These are phyloP conservation scores for Halichoeres trimaculatus DNA, from an alignment of 2,113 vertebrate genomes.

Conservation along the genomic window DNA sequence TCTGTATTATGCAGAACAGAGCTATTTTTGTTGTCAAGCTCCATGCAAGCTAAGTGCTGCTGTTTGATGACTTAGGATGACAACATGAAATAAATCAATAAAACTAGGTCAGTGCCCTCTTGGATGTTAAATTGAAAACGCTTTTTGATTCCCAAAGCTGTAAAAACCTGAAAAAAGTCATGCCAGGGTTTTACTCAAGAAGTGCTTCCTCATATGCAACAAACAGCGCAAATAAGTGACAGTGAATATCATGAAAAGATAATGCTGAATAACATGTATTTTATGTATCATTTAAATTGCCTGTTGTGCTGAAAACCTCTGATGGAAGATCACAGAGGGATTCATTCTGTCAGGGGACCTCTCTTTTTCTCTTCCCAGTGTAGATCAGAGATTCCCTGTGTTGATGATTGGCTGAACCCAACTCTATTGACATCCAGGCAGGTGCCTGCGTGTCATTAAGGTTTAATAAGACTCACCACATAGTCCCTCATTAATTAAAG, in stretches of 20 bases:
- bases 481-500: conserved; percentile 78
- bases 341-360: conserved; percentile 27
- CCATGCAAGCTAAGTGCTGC: too few species aligned
- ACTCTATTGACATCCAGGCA: conserved; percentile 67
- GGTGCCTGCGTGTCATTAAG: conserved; percentile 76
- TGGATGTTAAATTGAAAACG: too few species aligned
- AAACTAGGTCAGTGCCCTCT: too few species aligned
- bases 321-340: conserved; percentile 56
- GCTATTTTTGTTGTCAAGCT: too few species aligned
- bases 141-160: too few species aligned
- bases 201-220: conserved; percentile 2
- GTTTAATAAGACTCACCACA: conserved; percentile 77
- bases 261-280: conserved; percentile 28
- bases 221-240: background rate
- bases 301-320: conserved; percentile 22
- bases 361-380: conserved; percentile 20
- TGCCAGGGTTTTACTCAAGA: too few species aligned
- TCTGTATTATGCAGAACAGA: too few species aligned
- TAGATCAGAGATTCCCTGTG: conserved; percentile 69
- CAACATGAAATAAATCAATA: too few species aligned
- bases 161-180: too few species aligned
- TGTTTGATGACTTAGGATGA: too few species aligned
- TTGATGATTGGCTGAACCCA: conserved; percentile 69
- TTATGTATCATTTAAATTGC: conserved; percentile 14
- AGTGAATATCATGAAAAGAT: conserved; percentile 29